These are phyloP conservation scores for Gryon sp. DNA, from an alignment of 1,140 invertebrate genomes.

Conservation along the genomic window DNA sequence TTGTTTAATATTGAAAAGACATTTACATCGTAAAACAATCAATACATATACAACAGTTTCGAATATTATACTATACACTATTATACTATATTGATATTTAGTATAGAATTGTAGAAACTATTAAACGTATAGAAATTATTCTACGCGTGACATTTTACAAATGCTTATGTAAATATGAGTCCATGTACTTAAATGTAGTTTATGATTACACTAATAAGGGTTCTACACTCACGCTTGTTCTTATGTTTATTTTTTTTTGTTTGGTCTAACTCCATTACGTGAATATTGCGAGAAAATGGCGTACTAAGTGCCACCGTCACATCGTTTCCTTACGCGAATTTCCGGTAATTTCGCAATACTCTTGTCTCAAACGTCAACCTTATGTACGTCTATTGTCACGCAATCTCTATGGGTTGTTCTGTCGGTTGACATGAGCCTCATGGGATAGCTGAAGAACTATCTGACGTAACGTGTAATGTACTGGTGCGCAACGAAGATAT, in stretches of 20 bases:
- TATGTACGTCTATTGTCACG: constrained; percentile 60
- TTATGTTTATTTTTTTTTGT: background rate
- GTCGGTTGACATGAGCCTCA: constrained; percentile 56
- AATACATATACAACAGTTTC: too few species aligned
- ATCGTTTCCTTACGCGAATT: constrained; percentile 50
- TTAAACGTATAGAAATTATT: too few species aligned
- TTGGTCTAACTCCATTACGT: background rate
- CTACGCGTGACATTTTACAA: too few species aligned
- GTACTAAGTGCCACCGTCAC: constrained; percentile 38
- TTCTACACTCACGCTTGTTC: constrained; percentile 14
- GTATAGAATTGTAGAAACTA: too few species aligned
- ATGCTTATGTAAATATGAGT: constrained; percentile 40
- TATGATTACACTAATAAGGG: constrained; percentile 41
- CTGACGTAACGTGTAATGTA: constrained; percentile 53
- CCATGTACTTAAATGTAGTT: background rate
- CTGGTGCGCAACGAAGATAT: constrained; percentile 50
- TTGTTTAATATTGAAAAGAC: too few species aligned
- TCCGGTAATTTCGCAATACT: constrained; percentile 59
- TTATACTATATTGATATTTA: too few species aligned
- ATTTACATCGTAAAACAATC: too few species aligned
- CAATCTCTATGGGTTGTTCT: constrained; percentile 58
- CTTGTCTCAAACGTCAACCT: constrained; percentile 55
- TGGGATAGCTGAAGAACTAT: constrained; percentile 52
- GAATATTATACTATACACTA: too few species aligned
- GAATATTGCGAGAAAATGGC: constrained; percentile 41